Evolutionary conservation across 2,113 vertebrate species (phyloP).

Genomic region (Verasper variegatus): DNA sequence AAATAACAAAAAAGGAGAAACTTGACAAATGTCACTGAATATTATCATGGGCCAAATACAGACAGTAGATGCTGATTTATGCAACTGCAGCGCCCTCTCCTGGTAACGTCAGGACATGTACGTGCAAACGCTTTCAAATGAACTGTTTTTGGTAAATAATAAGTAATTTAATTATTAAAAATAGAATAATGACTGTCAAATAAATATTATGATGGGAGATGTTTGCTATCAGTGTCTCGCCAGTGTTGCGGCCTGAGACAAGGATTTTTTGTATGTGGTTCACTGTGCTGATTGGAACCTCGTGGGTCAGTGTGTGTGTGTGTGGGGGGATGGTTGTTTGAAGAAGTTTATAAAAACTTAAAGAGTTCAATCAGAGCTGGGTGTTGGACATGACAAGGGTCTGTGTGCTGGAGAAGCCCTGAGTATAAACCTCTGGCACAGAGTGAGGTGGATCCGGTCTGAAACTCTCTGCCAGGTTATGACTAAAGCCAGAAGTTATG

Average conservation of each 20-base stretch:
- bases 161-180: neutral
- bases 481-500: constrained; percentile 51
- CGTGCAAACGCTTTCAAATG: neutral
- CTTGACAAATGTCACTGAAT: neutral
- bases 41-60: neutral
- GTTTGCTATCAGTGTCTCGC: neutral
- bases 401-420: neutral
- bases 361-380: neutral
- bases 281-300: neutral
- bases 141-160: neutral
- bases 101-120: neutral
- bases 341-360: neutral
- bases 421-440: neutral
- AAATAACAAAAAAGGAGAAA: neutral
- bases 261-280: neutral
- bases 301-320: neutral
- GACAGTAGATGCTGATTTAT: neutral
- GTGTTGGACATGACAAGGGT: neutral
- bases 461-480: constrained; percentile 25
- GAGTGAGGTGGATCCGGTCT: neutral
- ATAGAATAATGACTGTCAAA: neutral
- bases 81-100: constrained; percentile 18
- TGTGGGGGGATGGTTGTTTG: neutral
- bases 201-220: too few species aligned
- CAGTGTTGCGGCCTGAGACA: neutral